A percentile compares a stretch with the other conserved stretches of the same genome.
Evolutionary conservation across 2,113 vertebrate species (phyloP).

Genomic region (Pteropus alecto): DNA sequence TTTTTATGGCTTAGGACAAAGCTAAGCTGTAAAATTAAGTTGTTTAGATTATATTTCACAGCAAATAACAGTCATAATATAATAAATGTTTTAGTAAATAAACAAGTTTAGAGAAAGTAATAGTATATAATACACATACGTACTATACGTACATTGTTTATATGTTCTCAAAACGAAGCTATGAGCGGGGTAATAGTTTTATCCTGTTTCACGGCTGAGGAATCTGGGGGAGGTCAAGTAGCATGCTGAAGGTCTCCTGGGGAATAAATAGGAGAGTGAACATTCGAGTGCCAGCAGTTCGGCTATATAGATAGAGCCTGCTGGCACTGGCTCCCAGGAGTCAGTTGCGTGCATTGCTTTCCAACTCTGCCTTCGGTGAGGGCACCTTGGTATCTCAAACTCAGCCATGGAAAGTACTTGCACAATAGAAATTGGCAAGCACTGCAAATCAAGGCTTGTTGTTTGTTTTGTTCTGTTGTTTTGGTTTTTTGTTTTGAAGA

Average conservation of each 20-base stretch:
- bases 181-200: background rate
- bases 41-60: background rate
- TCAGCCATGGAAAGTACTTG: background rate
- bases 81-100: background rate
- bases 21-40: background rate
- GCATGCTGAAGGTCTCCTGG: background rate
- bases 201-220: background rate
- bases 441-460: background rate
- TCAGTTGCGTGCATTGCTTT: background rate
- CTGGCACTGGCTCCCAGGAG: background rate
- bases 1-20: background rate
- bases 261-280: rapidly evolving
- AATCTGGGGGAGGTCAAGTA: background rate
- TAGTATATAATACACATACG: background rate
- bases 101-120: constrained; percentile 5
- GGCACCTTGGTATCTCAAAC: background rate
- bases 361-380: background rate
- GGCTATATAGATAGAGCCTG: background rate
- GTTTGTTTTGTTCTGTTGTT: background rate
- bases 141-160: background rate
- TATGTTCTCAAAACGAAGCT: background rate
- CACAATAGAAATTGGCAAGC: background rate
- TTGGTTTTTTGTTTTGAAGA: background rate
- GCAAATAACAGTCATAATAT: background rate
- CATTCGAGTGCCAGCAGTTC: background rate